Evolutionary conservation across 2,113 vertebrate genomes (phyloP).

Genomic region (Barbus barbus): DNA sequence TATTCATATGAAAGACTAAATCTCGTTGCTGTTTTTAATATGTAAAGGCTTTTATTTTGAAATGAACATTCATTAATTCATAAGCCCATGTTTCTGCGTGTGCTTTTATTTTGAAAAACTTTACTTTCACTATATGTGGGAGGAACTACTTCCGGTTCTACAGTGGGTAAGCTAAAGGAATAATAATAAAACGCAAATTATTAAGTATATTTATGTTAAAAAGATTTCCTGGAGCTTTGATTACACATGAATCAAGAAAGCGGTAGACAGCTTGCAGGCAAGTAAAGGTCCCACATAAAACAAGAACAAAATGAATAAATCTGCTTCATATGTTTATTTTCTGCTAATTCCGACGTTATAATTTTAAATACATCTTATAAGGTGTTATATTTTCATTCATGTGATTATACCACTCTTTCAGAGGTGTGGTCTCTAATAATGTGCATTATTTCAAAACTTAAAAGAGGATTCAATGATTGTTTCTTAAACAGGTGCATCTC

Average conservation of each 20-base stretch:
- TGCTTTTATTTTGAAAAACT: constrained; percentile 15
- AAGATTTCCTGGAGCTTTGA: too few relatives aligned
- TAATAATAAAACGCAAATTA: neutral
- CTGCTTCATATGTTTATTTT: neutral
- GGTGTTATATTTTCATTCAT: neutral
- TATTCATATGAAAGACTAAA: neutral
- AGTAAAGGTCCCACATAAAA: neutral
- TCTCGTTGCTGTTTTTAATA: too few relatives aligned
- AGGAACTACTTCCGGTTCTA: constrained; percentile 29
- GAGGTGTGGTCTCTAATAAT: neutral
- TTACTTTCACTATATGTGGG: neutral
- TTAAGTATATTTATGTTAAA: neutral
- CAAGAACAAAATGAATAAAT: neutral
- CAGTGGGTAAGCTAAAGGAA: neutral
- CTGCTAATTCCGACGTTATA: neutral
- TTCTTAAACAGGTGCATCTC: too few relatives aligned
- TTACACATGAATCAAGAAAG: neutral
- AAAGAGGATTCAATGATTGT: too few relatives aligned
- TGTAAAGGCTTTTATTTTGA: neutral
- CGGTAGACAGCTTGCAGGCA: neutral
- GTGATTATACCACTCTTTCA: neutral
- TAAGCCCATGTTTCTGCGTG: neutral
- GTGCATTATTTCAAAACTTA: neutral
- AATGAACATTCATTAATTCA: neutral
- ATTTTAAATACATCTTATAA: neutral